Evolutionary conservation across 2,797 vertebrate genomes (phyloP), one percentile per base, ranked within the genome.

Genomic region (Liparis tanakae): DNA sequence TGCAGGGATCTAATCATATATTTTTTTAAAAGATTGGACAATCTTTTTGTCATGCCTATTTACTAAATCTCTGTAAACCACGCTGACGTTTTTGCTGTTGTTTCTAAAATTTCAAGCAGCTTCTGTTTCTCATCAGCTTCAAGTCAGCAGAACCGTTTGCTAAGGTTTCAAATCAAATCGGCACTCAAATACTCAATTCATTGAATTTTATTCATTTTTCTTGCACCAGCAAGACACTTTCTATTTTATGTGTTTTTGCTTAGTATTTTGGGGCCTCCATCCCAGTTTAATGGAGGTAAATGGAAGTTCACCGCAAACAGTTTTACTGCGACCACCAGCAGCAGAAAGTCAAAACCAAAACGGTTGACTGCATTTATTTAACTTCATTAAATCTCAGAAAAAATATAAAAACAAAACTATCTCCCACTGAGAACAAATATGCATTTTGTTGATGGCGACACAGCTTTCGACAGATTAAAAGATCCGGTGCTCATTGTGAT

Each of bases 1-100:
- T 44, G 10, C 20, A 39, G 25, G 17, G 36, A 72, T 50, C 22
- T 39, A 48, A 70, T 59, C 54, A 51, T 74, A 37, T 48, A 12
- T n/a, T 55, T 62, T 34, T 51, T 30, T 14, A 43, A 65, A 63
- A 37, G 14, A 15, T n/a, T 13, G 18, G 6, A 13, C 3, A 8
- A 18, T 12, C 10, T 50, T 5, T 67, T 39, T 53, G 3, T 1
- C 10, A 48, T 33, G 8, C 14, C 7, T 8, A 18, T 18, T 46
- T 46, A 46, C 15, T 7, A 18, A 46, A 7, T 9, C 46, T 50
- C 7, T 20, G 2, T 37, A 66, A 65, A 65, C 25, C n/a, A 48
- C 3, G 5, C 17, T 39, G 20, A n/a, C 43, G 36, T 36, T 2
- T 50, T 1, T 39, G 5, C 17, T 39, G 20, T 25, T 50, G 36